Evolutionary conservation across 2,888 invertebrate species (phyloP), one percentile per base, ranked within the genome.

Genomic region (Eristalis pertinax): DNA sequence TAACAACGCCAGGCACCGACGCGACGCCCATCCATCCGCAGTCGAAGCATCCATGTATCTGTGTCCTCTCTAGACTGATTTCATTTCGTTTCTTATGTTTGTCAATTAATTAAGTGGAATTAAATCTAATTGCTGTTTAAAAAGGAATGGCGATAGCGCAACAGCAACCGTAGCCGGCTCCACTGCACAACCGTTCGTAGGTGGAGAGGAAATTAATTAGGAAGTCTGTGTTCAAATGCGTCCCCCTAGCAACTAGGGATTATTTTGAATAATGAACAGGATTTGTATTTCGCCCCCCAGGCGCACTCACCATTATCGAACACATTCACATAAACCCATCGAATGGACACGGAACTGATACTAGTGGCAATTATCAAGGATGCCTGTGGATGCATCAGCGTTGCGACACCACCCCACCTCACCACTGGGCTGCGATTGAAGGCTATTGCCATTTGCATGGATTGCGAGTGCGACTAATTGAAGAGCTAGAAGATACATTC

Each of bases 231-330:
- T 78, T 73, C 68, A 63, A 75, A 76, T 83, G 75, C 63, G 62
- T 70, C 76, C 82, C 68, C 79, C 64, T 72, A 84, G 73, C 87
- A 73, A 80, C 84, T 65, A 50, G 79, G 87, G 79, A 87, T 83
- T 83, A 87, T 83, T 87, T 75, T 87, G 84, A 87, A 87, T 87
- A 80, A 84, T 84, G 84, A 76, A 79, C 73, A 69, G 87, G 83
- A 87, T 87, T 87, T 82, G 79, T 83, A 74, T 43, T 73, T 75
- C 43, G 75, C 70, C 78, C 58, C 83, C 67, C 50, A 8, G 70
- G 62, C 24, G 41, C 38, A 8, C 22, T 79, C 62, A 19, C 73
- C 74, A 73, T 77, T 81, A 82, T 74, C 77, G 50, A 50, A 19
- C 19, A 50, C 50, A 50, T n/a, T 50, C 50, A 19, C 50, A 19